Conservation (phyloP, 2,113 vertebrate species). For the Scopus umbretta region DNA sequence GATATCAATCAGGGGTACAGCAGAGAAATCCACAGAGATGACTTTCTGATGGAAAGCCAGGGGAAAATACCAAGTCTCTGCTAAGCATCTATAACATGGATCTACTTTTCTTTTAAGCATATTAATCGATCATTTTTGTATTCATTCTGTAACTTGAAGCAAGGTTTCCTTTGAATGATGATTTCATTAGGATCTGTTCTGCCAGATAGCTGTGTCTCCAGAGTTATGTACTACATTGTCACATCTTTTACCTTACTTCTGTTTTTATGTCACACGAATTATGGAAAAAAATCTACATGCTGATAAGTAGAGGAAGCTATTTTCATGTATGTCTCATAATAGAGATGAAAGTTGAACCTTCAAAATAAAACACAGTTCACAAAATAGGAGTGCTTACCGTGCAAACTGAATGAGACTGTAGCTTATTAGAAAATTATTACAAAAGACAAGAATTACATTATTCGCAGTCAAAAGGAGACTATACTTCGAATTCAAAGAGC, state of each 20-base stretch:
- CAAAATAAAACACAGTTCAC: not conserved
- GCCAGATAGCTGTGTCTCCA: not conserved
- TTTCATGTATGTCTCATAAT: not conserved
- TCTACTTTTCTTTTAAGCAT: not conserved
- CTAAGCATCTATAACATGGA: not conserved
- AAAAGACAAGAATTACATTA: not conserved
- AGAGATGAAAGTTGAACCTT: not conserved
- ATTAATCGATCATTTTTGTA: slow-evolving; percentile 15
- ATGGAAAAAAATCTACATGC: not conserved
- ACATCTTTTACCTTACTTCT: not conserved
- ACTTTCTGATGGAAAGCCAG: not conserved
- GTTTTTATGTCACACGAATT: slow-evolving; percentile 6
- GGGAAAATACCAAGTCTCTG: not conserved
- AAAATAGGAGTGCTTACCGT: not conserved
- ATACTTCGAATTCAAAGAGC: not conserved
- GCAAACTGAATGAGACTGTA: not conserved
- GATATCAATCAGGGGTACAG: not conserved
- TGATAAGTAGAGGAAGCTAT: not conserved
- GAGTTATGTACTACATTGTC: slow-evolving; percentile 26
- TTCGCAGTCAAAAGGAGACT: not conserved
- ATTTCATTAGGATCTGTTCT: slow-evolving; percentile 56
- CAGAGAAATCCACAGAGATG: not conserved
- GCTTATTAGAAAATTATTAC: not conserved
- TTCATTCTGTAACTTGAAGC: slow-evolving; percentile 20
- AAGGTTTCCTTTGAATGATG: slow-evolving; percentile 29